Conservation (phyloP, 64 coral and sea anemone genomes). For the Stichodactyla helianthus region DNA sequence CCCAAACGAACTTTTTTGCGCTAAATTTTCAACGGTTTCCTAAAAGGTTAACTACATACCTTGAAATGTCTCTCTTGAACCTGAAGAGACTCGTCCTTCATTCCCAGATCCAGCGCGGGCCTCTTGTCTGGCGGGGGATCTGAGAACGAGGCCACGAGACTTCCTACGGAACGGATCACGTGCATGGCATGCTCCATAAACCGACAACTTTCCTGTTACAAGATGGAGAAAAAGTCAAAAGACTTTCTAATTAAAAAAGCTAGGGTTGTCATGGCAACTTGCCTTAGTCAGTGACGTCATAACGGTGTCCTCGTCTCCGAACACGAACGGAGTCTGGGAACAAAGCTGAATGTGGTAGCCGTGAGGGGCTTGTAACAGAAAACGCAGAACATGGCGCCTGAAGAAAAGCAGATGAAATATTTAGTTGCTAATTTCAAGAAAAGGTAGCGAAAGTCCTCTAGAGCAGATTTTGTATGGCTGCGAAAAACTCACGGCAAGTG, state of each 20-base stretch:
- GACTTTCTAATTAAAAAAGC: not conserved
- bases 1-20: not conserved
- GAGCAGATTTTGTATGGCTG: too few species aligned
- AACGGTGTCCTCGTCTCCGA: constrained; percentile 89
- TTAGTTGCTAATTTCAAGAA: too few species aligned
- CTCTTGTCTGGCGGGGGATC: constrained; percentile 65
- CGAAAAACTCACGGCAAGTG: too few species aligned
- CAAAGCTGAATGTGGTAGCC: constrained; percentile 90
- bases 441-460: too few species aligned
- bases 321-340: constrained; percentile 89
- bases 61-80: constrained; percentile 82
- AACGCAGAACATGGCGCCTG: constrained; percentile 87
- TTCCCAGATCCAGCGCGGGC: constrained; percentile 70
- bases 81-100: constrained; percentile 71
- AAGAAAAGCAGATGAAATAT: not conserved
- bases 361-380: constrained; percentile 83
- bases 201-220: constrained; percentile 80
- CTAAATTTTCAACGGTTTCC: not conserved
- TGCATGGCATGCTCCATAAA: constrained; percentile 90
- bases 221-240: not conserved
- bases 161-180: constrained; percentile 73
- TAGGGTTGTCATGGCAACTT: not conserved
- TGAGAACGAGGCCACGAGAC: constrained; percentile 68
- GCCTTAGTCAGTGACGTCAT: constrained; percentile 95
- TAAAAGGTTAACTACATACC: constrained; percentile 11